Conservation (phyloP, 2,113 vertebrate species). For the Procavia capensis region DNA sequence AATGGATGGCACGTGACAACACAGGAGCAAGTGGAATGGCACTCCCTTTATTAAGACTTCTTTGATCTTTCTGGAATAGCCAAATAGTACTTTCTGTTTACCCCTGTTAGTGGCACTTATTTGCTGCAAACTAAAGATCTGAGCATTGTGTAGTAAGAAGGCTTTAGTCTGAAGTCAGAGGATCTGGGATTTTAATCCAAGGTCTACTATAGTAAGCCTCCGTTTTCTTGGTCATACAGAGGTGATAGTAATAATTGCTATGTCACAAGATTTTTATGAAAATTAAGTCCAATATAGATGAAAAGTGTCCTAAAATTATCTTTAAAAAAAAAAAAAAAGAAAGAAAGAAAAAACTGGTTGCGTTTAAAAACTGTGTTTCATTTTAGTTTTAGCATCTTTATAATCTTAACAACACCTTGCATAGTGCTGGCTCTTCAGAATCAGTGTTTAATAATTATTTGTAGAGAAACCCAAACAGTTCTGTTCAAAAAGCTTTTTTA, state of each 20-base stretch:
- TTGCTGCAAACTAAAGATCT: not conserved
- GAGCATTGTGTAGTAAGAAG: not conserved
- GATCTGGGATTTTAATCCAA: conserved; percentile 34
- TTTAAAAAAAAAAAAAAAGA: not conserved
- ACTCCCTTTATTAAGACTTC: not conserved
- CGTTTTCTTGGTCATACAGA: conserved; percentile 11
- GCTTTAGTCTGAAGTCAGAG: not conserved
- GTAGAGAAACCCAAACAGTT: not conserved
- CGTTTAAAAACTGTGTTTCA: not conserved
- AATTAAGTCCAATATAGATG: not conserved
- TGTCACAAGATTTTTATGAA: not conserved
- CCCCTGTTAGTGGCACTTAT: not conserved
- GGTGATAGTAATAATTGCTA: not conserved
- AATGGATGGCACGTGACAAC: too few species aligned
- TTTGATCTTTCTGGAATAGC: not conserved
- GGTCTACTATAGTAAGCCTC: not conserved
- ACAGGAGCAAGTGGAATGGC: not conserved
- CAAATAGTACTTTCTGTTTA: not conserved
- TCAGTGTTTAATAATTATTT: conserved; percentile 1
- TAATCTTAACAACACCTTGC: not conserved
- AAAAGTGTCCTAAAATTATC: not conserved
- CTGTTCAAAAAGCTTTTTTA: conserved; percentile 5
- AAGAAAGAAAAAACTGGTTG: not conserved
- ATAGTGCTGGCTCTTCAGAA: not conserved
- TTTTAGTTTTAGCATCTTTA: conserved; percentile 41